These are phyloP conservation scores for Palythoa heliodiscus DNA, from an alignment of 92 coral and sea anemone genomes.

Conservation along the genomic window DNA sequence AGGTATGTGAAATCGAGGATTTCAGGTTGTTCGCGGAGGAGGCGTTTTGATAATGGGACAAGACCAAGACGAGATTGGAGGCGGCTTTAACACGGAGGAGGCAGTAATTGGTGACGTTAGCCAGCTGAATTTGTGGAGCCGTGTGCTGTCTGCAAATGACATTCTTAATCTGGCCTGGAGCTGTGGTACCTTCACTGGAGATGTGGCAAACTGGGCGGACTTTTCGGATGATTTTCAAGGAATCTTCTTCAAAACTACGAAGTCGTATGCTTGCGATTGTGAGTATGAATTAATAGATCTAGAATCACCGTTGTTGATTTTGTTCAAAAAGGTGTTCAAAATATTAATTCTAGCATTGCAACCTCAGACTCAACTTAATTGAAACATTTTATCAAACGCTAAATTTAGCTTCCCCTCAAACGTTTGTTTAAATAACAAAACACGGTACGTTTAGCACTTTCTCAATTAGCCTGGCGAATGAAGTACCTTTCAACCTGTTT, in stretches of 20 bases:
- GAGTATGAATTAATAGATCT: slow-evolving; percentile 40
- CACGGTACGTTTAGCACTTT: too few relatives aligned
- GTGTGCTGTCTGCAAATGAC: slow-evolving; percentile 62
- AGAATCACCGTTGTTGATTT: too few relatives aligned
- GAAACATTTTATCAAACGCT: too few relatives aligned
- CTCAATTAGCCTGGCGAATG: too few relatives aligned
- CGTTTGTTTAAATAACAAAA: too few relatives aligned
- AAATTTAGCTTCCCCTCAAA: too few relatives aligned
- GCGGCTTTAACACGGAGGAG: slow-evolving; percentile 83
- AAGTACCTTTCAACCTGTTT: too few relatives aligned
- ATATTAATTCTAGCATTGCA: not conserved
- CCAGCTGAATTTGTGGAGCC: slow-evolving; percentile 79
- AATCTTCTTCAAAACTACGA: slow-evolving; percentile 57
- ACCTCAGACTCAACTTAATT: too few relatives aligned
- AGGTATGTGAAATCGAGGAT: not conserved
- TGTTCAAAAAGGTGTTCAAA: not conserved
- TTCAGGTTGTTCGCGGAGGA: slow-evolving; percentile 68
- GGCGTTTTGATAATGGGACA: slow-evolving; percentile 83
- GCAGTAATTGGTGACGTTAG: slow-evolving; percentile 77
- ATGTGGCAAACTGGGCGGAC: slow-evolving; percentile 84
- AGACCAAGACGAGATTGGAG: slow-evolving; percentile 80
- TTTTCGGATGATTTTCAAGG: slow-evolving; percentile 72
- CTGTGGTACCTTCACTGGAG: slow-evolving; percentile 72
- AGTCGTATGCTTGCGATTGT: slow-evolving; percentile 78
- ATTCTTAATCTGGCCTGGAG: slow-evolving; percentile 69